These are phyloP conservation scores for Tor tambroides DNA, from an alignment of 2,113 vertebrate genomes.

Conservation along the genomic window DNA sequence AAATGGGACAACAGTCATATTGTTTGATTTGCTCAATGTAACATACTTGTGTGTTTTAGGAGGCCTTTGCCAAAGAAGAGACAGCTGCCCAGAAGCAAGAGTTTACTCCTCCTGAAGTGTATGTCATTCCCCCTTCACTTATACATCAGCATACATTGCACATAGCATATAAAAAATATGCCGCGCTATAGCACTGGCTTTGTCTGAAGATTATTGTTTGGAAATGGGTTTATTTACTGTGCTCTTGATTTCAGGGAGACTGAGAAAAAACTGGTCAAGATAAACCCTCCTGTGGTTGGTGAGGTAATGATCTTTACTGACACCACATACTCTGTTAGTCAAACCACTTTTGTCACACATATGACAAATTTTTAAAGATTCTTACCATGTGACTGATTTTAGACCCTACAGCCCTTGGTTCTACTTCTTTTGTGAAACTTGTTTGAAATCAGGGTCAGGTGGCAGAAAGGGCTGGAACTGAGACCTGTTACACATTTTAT, in stretches of 20 bases:
- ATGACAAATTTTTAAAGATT: background rate
- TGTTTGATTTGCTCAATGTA: background rate
- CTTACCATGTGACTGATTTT: background rate
- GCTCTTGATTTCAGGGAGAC: slow-evolving; percentile 38
- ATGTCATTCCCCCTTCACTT: slow-evolving; percentile 9
- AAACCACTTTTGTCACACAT: background rate
- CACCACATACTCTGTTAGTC: background rate
- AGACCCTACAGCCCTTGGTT: background rate
- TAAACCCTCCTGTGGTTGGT: slow-evolving; percentile 73
- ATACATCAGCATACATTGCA: background rate
- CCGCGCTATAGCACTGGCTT: background rate
- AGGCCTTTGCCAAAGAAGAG: slow-evolving; percentile 50
- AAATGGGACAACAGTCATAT: background rate
- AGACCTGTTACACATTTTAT: too few species aligned
- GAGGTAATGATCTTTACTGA: slow-evolving; percentile 70
- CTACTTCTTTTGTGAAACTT: too few species aligned
- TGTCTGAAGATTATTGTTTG: background rate
- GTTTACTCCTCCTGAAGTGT: slow-evolving; percentile 44
- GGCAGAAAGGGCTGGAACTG: too few species aligned
- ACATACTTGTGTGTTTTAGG: slow-evolving; percentile 43
- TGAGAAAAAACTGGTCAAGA: slow-evolving; percentile 84
- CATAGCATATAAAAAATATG: background rate
- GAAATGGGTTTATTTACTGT: background rate
- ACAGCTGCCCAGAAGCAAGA: background rate
- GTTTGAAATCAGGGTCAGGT: too few species aligned